Base-by-base conservation (phyloP, 2,797 vertebrate species). In the Margarornis squamiger region DNA sequence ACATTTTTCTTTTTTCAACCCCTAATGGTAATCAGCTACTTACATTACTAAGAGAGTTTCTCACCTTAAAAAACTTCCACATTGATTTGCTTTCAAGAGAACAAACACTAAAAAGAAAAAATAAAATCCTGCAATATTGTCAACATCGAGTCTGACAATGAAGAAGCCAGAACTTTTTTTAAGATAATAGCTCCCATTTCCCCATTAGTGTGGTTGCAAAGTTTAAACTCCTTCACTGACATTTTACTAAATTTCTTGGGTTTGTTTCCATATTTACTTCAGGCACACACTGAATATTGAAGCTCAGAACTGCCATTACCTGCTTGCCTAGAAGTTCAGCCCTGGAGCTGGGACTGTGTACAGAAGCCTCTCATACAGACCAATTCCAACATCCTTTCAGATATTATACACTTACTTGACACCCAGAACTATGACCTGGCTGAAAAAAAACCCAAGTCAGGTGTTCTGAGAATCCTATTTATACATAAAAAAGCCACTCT, bases 201-300 rank as follows among this genome's bases (percentile, higher is more conserved):
- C 12, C 24, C 10, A 34, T 55, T 51, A 46, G 14, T 16, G 21
- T 34, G 24, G 13, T 24, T 75, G 27, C 9, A 57, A 67, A 48
- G 8, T 38, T 84, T 81, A 81, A 68, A 74, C 20, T 38, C 38
- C 23, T 29, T 26, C 9, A 29, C 5, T 1, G 3, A 84, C 30
- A 58, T 36, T 70, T 71, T 30, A 45, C 39, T 55, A 48, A 58
- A 78, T 68, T 59, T 76, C 38, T 79, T 12, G 3, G 3, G 71
- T 72, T 5, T 5, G 6, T 22, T 41, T 87, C 48, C 34, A 9
- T 66, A 20, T 75, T 72, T 62, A 63, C 10, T 17, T 87, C 58
- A 77, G 41, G 49, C 3, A 23, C 22, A 57, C 34, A 39, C 5
- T 10, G 3, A 57, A 52, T 0, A 0, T 21, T 7, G 9, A 83